A percentile compares a stretch with the other conserved stretches of the same genome.
These are phyloP conservation scores for Acanthurus leucopareius DNA, from an alignment of 2,797 vertebrate species.

Conservation along the genomic window DNA sequence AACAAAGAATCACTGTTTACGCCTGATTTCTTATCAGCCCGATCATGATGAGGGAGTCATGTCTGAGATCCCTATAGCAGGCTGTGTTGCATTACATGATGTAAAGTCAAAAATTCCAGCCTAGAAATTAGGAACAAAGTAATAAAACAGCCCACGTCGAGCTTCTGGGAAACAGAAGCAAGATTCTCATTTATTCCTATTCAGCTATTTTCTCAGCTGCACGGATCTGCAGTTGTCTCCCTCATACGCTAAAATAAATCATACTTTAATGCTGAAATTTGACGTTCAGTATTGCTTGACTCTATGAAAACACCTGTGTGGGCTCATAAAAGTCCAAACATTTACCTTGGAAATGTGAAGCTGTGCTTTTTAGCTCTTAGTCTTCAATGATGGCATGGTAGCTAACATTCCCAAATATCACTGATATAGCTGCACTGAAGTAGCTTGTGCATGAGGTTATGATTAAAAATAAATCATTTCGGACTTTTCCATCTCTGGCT, in stretches of 20 bases:
- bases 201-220: constrained; percentile 66
- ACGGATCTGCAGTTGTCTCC: constrained; percentile 42
- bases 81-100: constrained; percentile 9
- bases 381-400: constrained; percentile 33
- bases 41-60: constrained; percentile 5
- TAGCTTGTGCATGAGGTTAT: constrained; percentile 32
- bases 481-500: constrained; percentile 8
- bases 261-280: constrained; percentile 37
- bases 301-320: constrained; percentile 49
- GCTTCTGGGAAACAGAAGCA: constrained; percentile 39
- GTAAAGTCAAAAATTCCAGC: constrained; percentile 23
- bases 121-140: constrained; percentile 21
- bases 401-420: constrained; percentile 33
- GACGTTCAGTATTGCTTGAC: constrained; percentile 35
- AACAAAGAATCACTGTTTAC: constrained; percentile 37
- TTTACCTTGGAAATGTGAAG: constrained; percentile 62
- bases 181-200: constrained; percentile 43
- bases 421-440: constrained; percentile 9
- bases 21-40: constrained; percentile 11
- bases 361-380: constrained; percentile 31
- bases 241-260: constrained; percentile 37
- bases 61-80: background rate
- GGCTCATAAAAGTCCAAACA: constrained; percentile 50
- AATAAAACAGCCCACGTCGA: constrained; percentile 21
- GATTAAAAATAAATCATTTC: constrained; percentile 19